Base-by-base conservation (phyloP, 2,113 vertebrate genomes). In the Spermophilus dauricus region DNA sequence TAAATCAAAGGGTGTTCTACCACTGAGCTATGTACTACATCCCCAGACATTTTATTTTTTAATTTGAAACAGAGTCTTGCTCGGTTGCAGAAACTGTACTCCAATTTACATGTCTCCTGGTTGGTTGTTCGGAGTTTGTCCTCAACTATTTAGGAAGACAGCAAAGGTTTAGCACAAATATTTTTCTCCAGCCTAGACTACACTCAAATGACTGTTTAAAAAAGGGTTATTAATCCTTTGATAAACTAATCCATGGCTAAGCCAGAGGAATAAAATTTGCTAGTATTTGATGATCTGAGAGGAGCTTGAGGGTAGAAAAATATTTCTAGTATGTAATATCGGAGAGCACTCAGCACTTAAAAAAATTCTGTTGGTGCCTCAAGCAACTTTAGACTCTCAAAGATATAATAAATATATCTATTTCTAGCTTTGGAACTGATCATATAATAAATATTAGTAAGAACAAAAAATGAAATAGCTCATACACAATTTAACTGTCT, bases 181-280 rank as follows among this genome's bases (percentile, higher is more conserved):
- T 48, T 91, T 89, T 37, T 75, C 65, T 28, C 17, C 24, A 81
- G 7, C n/a, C 37, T 61, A 81, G 16, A 45, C n/a, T 95, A 34
- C 69, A 86, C 77, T 91, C 63, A 86, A 96, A 95, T 69, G 16
- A n/a, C 16, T 28, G 81, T 53, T 96, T 92, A 94, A 12, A 30
- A 89, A 89, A 69, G 73, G 9, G 8, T 65, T 83, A 87, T 95
- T 88, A 87, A 58, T 94, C 28, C 22, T 81, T 94, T 83, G 42
- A 48, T 96, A 69, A 83, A 67, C 8, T 14, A 18, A 53, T 81
- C 17, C 34, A 45, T 26, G 77, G 30, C 4, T 94, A 42, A 92
- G 32, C 32, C 17, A 37, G 69, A 94, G 39, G 51, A 78, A 75
- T 77, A 63, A 61, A 96, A 48, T 10, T 56, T 75, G 58, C 86